phyloP scores from a whole-genome alignment of 1,140 invertebrate genomes.

The honey bee (Apis mellifera) region DNA sequence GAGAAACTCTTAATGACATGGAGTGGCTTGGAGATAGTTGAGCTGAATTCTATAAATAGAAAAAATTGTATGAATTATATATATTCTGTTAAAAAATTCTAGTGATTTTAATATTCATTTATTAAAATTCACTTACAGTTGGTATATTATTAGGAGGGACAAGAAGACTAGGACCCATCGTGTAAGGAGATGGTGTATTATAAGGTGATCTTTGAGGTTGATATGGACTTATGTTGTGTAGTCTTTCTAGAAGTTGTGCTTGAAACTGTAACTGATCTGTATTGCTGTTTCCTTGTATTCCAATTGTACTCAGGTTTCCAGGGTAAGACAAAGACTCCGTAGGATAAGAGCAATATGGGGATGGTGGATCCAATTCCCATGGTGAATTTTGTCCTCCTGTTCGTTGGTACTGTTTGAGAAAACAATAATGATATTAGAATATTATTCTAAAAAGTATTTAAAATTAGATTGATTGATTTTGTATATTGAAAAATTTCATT shows the following conservation, averaged over 20 bases:
- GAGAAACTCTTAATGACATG: conserved; percentile 73
- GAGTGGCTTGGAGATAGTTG: conserved; percentile 72
- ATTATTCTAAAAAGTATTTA: neutral
- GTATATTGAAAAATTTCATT: neutral
- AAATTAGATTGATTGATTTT: neutral
- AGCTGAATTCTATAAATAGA: conserved; percentile 69
- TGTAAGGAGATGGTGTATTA: conserved; percentile 73
- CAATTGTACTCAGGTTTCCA: conserved; percentile 61
- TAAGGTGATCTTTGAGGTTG: conserved; percentile 75
- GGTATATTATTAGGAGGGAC: conserved; percentile 70
- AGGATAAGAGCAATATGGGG: conserved; percentile 72
- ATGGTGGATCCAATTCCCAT: conserved; percentile 76
- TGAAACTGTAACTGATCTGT: conserved; percentile 80
- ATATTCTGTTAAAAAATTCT: neutral
- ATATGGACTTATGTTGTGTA: conserved; percentile 82
- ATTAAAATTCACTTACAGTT: conserved; percentile 63
- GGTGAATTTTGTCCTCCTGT: conserved; percentile 74
- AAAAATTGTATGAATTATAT: neutral
- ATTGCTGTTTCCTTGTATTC: conserved; percentile 61
- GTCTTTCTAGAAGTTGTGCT: conserved; percentile 82
- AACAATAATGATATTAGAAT: neutral
- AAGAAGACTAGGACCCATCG: conserved; percentile 68
- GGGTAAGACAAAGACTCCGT: conserved; percentile 69
- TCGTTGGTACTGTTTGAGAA: conserved; percentile 53
- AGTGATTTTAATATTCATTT: neutral